Percentiles rank a stretch among this genome's conserved stretches.
Conservation (phyloP, 2,888 invertebrate genomes). For the Cephus spinipes region DNA sequence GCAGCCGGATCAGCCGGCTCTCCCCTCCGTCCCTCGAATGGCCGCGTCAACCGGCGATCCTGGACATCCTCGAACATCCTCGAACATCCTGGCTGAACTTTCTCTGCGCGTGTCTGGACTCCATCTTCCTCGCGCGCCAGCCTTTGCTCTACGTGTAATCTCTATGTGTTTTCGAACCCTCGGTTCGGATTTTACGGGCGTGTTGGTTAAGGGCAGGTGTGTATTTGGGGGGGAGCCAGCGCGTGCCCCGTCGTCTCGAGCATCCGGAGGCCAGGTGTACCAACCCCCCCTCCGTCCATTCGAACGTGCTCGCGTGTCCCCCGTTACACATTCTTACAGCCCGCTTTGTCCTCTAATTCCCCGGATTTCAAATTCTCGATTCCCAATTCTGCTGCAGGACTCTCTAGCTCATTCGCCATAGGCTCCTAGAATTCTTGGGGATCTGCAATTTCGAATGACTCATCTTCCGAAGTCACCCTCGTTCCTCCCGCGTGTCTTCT, state of each 20-base stretch:
- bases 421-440: too few species aligned
- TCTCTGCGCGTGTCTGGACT: conserved; percentile 29
- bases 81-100: conserved; percentile 2
- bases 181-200: background rate
- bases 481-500: too few species aligned
- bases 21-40: background rate
- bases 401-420: conserved; percentile 32
- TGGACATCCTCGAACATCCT: too few species aligned
- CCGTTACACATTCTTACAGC: conserved; percentile 10
- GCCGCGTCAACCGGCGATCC: too few species aligned
- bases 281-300: conserved; percentile 42
- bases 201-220: conserved; percentile 5
- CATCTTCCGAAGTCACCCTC: too few species aligned
- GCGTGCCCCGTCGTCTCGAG: conserved; percentile 58
- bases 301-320: conserved; percentile 44
- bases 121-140: conserved; percentile 33
- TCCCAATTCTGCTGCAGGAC: conserved; percentile 33
- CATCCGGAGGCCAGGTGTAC: conserved; percentile 64
- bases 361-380: conserved; percentile 12
- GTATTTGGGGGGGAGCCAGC: conserved; percentile 22
- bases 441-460: background rate
- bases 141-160: conserved; percentile 48
- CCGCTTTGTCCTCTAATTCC: conserved; percentile 29
- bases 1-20: background rate
- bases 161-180: conserved; percentile 58